Evolutionary conservation across 2,113 vertebrate genomes (phyloP), one percentile per base, ranked within the genome.

Genomic region (Orycteropus afer): DNA sequence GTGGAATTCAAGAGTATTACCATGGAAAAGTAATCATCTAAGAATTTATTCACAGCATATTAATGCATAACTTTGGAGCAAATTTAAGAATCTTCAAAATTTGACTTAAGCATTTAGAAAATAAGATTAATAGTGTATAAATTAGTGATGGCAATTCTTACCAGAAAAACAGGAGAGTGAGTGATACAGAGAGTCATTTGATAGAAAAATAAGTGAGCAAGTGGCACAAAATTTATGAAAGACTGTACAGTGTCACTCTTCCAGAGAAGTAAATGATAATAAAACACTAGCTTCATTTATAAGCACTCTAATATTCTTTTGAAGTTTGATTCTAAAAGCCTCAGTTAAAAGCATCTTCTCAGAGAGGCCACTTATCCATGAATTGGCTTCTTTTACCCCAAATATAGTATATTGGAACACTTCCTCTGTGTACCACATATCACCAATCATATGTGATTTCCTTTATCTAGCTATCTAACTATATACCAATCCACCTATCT

Each of bases 21-120:
- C 67, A 81, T 45, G 53, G 15, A 92, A 93, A 92, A 93, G 86
- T 92, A 90, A 95, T 47, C 42, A 90, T 73, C 74, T 83, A 86
- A 8, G 18, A 25, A 17, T 91, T 91, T 71, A 84, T 7, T n/a
- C 10, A 2, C 20, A 86, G 45, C 74, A 86, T 94, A 59, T 93
- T 94, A 97, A 83, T 86, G 29, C 5, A 89, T 91, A 81, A 27
- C 79, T 83, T 78, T 81, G 32, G 17, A 90, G 7, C 34, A 77
- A 90, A 92, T 78, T 79, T 79, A 78, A 67, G 45, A 49, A 29
- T 86, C 42, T 90, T 92, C 12, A 53, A 80, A 92, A 91, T 71
- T 90, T 7, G 77, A 47, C 37, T 65, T 83, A 90, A 65, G 5
- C 15, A 53, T 65, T 93, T 89, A 55, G 90, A 74, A 80, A 93